Conservation (phyloP, 2,113 vertebrate species). For the Ctenodactylus gundi region DNA sequence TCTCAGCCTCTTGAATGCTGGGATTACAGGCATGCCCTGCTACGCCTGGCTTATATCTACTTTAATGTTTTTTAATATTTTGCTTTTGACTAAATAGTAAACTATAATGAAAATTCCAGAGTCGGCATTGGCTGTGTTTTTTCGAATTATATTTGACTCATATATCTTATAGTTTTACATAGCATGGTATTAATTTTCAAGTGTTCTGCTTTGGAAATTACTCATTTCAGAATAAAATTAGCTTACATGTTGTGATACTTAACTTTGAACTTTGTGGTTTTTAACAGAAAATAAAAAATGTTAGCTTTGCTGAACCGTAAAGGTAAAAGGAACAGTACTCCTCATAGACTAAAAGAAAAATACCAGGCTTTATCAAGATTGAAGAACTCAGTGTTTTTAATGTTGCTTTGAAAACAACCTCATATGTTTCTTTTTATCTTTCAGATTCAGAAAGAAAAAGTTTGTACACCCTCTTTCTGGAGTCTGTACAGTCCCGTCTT, state of each 20-base stretch:
- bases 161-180: background rate
- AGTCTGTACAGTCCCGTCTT: conserved; percentile 94
- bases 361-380: background rate
- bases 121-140: background rate
- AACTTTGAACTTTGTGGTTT: background rate
- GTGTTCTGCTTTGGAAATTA: background rate
- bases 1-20: too few relatives aligned
- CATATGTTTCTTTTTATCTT: background rate
- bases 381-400: background rate
- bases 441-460: conserved; percentile 96
- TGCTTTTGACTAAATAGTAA: background rate
- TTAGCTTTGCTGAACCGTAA: background rate
- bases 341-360: background rate
- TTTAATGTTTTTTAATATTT: background rate
- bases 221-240: background rate
- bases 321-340: background rate
- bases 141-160: background rate
- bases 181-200: background rate
- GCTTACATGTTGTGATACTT: background rate
- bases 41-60: too few relatives aligned
- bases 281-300: background rate
- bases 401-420: background rate
- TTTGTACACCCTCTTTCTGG: conserved; percentile 92
- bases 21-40: too few relatives aligned
- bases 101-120: background rate